These are phyloP conservation scores for Lithophane semibrunnea DNA, from an alignment of 2,888 invertebrate genomes.

Conservation along the genomic window DNA sequence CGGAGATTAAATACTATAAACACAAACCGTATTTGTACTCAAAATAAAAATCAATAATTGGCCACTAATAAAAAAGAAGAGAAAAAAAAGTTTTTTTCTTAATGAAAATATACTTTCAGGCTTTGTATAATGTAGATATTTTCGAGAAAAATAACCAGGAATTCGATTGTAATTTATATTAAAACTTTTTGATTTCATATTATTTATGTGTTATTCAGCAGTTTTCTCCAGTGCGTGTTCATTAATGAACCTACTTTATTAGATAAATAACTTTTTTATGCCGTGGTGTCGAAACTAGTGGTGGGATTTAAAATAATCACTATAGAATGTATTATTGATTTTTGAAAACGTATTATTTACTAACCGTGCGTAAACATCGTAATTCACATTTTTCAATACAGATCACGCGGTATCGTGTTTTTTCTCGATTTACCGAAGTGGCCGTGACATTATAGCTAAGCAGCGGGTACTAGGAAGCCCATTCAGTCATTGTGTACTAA, in stretches of 20 bases:
- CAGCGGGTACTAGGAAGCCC: conserved; percentile 39
- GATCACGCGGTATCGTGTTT: conserved; percentile 8
- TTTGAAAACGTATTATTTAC: neutral
- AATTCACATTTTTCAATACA: neutral
- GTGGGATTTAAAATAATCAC: no score
- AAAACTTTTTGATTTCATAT: neutral
- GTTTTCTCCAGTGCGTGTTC: neutral
- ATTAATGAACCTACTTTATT: neutral
- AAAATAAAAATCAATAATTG: neutral
- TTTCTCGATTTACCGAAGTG: conserved; percentile 21
- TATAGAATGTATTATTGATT: neutral
- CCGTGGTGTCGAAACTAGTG: no score
- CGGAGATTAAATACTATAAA: neutral
- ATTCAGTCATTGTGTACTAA: conserved; percentile 46
- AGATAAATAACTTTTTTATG: neutral
- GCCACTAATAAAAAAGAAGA: neutral
- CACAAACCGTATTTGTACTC: neutral
- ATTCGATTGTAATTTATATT: neutral
- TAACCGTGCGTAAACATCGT: neutral
- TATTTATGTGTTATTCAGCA: neutral
- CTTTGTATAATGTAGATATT: no score
- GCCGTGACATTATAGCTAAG: conserved; percentile 66
- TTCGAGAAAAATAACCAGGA: neutral
- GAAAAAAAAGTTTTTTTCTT: no score
- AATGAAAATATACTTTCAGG: no score